Percentiles rank a stretch among this genome's conserved stretches.
phyloP scores from a whole-genome alignment of 1,140 invertebrate genomes.

The Helicoverpa armigera region DNA sequence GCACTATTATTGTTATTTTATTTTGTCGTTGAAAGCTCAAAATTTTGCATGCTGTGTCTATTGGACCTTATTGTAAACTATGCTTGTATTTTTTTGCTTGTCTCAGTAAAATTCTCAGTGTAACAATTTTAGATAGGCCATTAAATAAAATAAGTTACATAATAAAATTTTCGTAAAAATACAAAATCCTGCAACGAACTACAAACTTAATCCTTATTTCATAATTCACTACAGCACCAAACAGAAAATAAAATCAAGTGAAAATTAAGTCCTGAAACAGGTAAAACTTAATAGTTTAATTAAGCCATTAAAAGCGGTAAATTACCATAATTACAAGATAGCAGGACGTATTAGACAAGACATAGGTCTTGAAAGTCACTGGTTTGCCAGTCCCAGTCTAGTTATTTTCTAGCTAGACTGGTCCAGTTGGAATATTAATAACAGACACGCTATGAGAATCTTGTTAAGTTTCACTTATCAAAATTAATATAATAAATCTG shows the following conservation, averaged over 20 bases:
- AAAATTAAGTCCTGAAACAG: too few relatives aligned
- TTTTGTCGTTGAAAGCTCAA: too few relatives aligned
- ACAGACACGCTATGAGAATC: background rate
- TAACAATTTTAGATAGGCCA: too few relatives aligned
- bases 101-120: too few relatives aligned
- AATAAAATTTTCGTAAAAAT: background rate
- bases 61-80: too few relatives aligned
- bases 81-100: too few relatives aligned
- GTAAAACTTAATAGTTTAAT: background rate
- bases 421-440: constrained; percentile 26
- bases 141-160: background rate
- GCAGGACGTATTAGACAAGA: background rate
- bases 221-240: background rate
- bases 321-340: constrained; percentile 7
- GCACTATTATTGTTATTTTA: too few relatives aligned
- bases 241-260: too few relatives aligned
- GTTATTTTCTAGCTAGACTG: background rate
- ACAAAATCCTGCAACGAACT: background rate
- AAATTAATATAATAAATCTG: constrained; percentile 44
- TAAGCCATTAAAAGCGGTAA: constrained; percentile 3
- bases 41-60: too few relatives aligned
- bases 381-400: background rate
- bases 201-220: background rate
- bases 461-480: constrained; percentile 43
- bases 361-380: constrained; percentile 19